These are phyloP conservation scores for Apotomis turbidana DNA, from an alignment of 2,888 invertebrate species.

Conservation along the genomic window DNA sequence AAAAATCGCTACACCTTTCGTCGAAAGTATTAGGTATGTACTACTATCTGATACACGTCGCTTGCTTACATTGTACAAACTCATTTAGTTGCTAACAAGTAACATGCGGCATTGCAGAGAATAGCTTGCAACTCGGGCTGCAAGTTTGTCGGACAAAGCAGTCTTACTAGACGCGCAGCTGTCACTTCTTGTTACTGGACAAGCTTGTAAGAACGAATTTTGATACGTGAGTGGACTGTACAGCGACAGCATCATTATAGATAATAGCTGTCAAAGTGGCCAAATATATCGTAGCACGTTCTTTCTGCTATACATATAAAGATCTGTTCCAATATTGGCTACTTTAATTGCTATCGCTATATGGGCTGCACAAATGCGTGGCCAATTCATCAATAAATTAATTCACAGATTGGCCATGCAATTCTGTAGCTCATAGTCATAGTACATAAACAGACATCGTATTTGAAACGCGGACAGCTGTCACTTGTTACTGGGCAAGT, in stretches of 20 bases:
- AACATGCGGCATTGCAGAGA: background rate
- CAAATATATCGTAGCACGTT: too few species aligned
- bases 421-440: too few species aligned
- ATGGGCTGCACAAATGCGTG: too few species aligned
- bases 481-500: slow-evolving; percentile 5
- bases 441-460: too few species aligned
- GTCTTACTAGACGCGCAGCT: slow-evolving; percentile 3
- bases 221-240: background rate
- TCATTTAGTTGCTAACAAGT: slow-evolving; percentile 12
- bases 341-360: too few species aligned
- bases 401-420: too few species aligned
- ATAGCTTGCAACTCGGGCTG: slow-evolving; percentile 7
- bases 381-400: too few species aligned
- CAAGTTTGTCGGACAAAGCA: slow-evolving; percentile 13
- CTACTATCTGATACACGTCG: background rate
- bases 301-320: too few species aligned
- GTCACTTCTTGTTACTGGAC: background rate
- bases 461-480: background rate
- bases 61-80: slow-evolving; percentile 5
- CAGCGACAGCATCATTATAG: too few species aligned
- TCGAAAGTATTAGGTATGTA: too few species aligned
- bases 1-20: background rate
- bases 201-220: slow-evolving; percentile 9
- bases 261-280: too few species aligned
- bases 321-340: too few species aligned